Percentiles rank a stretch among this genome's conserved stretches.
These are phyloP conservation scores for Theristicus caerulescens DNA, from an alignment of 2,113 vertebrate species.

Conservation along the genomic window DNA sequence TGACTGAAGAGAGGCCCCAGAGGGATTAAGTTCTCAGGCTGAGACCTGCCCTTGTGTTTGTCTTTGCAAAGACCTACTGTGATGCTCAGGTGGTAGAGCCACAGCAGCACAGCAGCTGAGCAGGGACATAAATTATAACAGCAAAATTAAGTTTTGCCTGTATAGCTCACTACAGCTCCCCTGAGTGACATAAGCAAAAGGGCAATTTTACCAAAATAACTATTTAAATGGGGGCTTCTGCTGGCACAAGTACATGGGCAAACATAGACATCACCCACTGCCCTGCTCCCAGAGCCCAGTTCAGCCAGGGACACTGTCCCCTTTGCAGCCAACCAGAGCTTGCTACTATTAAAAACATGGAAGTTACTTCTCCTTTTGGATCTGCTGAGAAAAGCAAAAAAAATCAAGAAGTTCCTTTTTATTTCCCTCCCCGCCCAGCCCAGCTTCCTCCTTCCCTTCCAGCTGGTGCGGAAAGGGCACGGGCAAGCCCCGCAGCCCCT, in stretches of 20 bases:
- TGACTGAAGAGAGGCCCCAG: not conserved
- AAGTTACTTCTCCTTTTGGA: not conserved
- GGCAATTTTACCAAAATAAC: not conserved
- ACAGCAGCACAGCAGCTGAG: not conserved
- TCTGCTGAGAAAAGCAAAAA: not conserved
- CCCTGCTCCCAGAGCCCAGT: not conserved
- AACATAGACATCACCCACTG: not conserved
- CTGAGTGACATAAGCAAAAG: not conserved
- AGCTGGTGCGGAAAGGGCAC: not conserved
- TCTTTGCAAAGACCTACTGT: not conserved
- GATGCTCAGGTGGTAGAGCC: not conserved
- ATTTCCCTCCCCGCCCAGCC: not conserved
- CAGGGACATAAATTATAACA: not conserved
- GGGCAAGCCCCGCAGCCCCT: accelerated
- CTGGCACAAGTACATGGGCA: not conserved
- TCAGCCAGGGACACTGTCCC: not conserved
- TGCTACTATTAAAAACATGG: not conserved
- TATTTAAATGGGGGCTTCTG: not conserved
- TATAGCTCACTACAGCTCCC: not conserved
- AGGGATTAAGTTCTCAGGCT: not conserved
- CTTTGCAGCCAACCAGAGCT: not conserved
- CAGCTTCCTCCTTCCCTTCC: not conserved
- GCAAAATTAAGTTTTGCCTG: not conserved
- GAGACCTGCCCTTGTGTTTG: not conserved
- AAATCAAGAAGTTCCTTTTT: not conserved